Conservation (phyloP, 1,140 invertebrate genomes). For the Centruroides sculpturatus region DNA sequence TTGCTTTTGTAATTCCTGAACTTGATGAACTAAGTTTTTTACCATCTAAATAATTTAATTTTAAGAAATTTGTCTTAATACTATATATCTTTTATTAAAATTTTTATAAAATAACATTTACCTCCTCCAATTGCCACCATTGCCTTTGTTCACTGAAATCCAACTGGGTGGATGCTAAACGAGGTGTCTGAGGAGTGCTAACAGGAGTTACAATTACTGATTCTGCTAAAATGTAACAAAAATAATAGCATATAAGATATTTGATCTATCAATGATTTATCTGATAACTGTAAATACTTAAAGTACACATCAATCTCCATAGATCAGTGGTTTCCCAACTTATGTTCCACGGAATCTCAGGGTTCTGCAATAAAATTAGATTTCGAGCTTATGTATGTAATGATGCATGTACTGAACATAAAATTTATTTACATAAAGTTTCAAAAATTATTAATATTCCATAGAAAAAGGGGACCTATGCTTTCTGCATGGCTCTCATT, state of each 20-base stretch:
- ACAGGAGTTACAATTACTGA: conserved; percentile 12
- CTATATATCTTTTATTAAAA: too few species aligned
- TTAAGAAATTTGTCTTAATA: too few species aligned
- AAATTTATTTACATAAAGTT: too few species aligned
- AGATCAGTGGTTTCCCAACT: too few species aligned
- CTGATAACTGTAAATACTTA: background rate
- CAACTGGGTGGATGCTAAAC: conserved; percentile 10
- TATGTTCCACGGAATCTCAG: too few species aligned
- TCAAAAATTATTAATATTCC: too few species aligned
- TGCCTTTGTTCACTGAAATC: conserved; percentile 31
- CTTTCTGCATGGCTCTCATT: too few species aligned
- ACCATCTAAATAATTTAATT: conserved; percentile 23
- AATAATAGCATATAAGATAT: background rate
- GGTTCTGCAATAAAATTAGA: too few species aligned
- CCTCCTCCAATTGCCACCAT: conserved; percentile 35
- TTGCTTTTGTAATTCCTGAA: conserved; percentile 29
- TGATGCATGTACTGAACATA: too few species aligned
- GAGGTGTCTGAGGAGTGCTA: conserved; percentile 6
- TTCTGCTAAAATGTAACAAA: conserved; percentile 2
- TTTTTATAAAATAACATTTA: conserved; percentile 1
- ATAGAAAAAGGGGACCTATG: too few species aligned
- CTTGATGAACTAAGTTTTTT: conserved; percentile 28
- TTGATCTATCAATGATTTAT: background rate
- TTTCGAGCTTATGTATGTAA: too few species aligned
- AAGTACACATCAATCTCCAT: background rate